These are phyloP conservation scores for Neosalanx taihuensis DNA, from an alignment of 2,797 vertebrate genomes.

Conservation along the genomic window DNA sequence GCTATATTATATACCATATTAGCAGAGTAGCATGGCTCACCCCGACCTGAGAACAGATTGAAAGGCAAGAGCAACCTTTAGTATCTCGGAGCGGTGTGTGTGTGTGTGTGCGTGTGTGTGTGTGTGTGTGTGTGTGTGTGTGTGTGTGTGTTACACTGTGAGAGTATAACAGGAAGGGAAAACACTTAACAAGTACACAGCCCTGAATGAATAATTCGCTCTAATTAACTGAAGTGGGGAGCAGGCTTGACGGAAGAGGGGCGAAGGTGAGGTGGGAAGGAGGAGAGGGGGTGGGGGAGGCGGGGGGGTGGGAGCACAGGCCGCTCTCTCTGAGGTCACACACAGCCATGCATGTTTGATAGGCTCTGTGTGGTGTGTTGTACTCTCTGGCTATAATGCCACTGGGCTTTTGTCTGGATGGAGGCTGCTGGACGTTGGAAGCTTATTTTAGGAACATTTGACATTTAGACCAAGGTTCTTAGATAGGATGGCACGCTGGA, in stretches of 20 bases:
- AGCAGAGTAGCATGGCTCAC: constrained; percentile 36
- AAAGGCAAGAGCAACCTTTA: constrained; percentile 37
- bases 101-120: constrained; percentile 15
- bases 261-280: constrained; percentile 21
- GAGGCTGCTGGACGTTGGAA: no score
- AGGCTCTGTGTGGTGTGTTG: constrained; percentile 60
- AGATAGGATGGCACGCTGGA: no score
- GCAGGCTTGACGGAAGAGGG: constrained; percentile 4
- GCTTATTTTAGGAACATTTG: no score
- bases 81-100: constrained; percentile 26
- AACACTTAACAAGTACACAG: constrained; percentile 59
- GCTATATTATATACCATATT: constrained; percentile 40
- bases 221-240: constrained; percentile 48
- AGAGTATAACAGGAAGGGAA: constrained; percentile 31
- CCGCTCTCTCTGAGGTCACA: constrained; percentile 55
- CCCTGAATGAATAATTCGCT: constrained; percentile 59
- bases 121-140: constrained; percentile 7
- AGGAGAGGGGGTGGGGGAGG: neutral
- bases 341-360: constrained; percentile 69
- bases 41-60: constrained; percentile 46
- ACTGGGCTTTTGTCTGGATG: no score
- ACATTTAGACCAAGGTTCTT: no score
- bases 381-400: constrained; percentile 59
- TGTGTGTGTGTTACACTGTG: constrained; percentile 16
- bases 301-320: constrained; percentile 3